Evolutionary conservation across 2,113 vertebrate species (phyloP), one percentile per base, ranked within the genome.

Genomic region (Passer montanus): DNA sequence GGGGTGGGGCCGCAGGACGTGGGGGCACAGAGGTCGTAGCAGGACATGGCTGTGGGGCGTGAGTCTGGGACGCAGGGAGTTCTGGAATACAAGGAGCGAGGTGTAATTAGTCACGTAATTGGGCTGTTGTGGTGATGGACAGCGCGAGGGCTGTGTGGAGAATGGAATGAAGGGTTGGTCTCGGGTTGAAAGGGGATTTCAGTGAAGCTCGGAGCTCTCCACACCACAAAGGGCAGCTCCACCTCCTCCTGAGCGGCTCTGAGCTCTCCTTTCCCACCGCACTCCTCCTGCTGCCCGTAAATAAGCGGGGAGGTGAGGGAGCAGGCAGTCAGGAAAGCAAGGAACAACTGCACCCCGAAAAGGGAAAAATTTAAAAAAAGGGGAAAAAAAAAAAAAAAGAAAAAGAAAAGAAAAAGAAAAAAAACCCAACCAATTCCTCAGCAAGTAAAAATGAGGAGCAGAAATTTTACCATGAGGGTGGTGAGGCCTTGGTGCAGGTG

Each of bases 1-100:
- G 94, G 95, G 0, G 94, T 96, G 10, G 95, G 95, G 5, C 91
- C 89, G 16, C 95, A 94, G 16, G 68, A 5, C 4, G 27, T 41
- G 2, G 92, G 84, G 22, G 90, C 3, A 1, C 95, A 96, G 10
- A 78, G 30, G 28, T 96, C 94, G 0, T 92, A 94, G 82, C 88
- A 95, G 43, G 94, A 93, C 95, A 96, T 95, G 78, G 9, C 39
- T 59, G 58, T 0, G 1, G 28, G 73, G 1, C 6, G 41, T 1
- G 47, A 35, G 66, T 15, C 85, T 67, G 89, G 44, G 62, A 67
- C 7, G 35, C 20, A 10, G 15, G 24, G 37, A 43, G 24, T 4
- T 21, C 70, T 44, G 70, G 49, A 84, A 47, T 1, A 12, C 13
- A 15, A 21, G 8, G 33, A 39, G 23, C 3, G 14, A 26, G 2